Evolutionary conservation across 1,140 invertebrate genomes (phyloP).

Genomic region (Neodiprion lecontei): DNA sequence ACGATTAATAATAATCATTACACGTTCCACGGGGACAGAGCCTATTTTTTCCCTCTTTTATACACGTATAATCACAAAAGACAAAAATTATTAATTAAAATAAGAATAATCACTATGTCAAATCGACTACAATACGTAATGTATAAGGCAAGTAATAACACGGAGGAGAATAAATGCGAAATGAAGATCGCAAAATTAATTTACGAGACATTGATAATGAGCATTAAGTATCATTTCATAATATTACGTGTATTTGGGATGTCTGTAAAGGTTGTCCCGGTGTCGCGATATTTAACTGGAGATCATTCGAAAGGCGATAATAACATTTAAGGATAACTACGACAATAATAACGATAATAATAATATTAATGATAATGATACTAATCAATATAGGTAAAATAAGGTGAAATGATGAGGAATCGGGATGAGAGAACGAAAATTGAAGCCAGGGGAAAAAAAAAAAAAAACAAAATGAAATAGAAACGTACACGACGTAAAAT

Average conservation of each 20-base stretch:
- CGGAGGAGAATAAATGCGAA: too few relatives aligned
- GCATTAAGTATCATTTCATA: neutral
- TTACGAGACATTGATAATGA: too few relatives aligned
- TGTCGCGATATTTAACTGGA: conserved; percentile 27
- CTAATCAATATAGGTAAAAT: neutral
- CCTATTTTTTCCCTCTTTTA: too few relatives aligned
- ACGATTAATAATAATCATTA: too few relatives aligned
- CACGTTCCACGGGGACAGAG: too few relatives aligned
- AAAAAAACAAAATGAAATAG: neutral
- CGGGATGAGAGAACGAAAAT: conserved; percentile 27
- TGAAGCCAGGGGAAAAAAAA: conserved; percentile 22
- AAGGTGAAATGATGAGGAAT: conserved; percentile 14
- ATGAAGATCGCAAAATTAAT: too few relatives aligned
- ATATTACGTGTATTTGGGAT: neutral
- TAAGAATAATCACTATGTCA: too few relatives aligned
- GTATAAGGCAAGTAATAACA: too few relatives aligned
- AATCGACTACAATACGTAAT: too few relatives aligned
- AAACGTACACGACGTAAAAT: too few relatives aligned
- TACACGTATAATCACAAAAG: too few relatives aligned
- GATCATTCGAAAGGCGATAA: conserved; percentile 58
- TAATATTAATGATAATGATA: neutral
- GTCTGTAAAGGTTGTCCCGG: neutral
- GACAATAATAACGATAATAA: conserved; percentile 15
- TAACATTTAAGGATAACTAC: conserved; percentile 34
- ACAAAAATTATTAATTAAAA: too few relatives aligned